phyloP scores from a whole-genome alignment of 2,797 vertebrate species.

The Brotogeris chrysoptera region DNA sequence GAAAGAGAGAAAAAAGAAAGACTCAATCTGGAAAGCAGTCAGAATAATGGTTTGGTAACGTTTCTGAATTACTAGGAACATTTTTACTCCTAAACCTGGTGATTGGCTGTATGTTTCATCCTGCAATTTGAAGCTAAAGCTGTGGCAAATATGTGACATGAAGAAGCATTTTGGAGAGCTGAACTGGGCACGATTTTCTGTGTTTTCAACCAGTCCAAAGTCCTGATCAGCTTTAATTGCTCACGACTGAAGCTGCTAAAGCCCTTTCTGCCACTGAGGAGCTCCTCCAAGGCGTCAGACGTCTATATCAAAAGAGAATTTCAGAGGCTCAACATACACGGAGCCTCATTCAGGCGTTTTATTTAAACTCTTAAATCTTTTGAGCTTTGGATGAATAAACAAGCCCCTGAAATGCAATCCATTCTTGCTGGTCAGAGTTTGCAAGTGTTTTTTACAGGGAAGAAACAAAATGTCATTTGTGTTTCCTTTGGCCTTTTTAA shows the following conservation, averaged over 20 bases:
- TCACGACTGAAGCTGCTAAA: constrained; percentile 66
- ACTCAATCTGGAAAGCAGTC: constrained; percentile 71
- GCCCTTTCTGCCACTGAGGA: constrained; percentile 74
- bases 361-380: constrained; percentile 70
- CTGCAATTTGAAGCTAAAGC: constrained; percentile 49
- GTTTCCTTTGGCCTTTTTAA: constrained; percentile 24
- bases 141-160: constrained; percentile 49
- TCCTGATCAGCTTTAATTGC: constrained; percentile 55
- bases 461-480: constrained; percentile 40
- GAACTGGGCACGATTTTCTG: not conserved
- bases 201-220: constrained; percentile 57
- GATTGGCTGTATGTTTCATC: constrained; percentile 68
- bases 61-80: constrained; percentile 77
- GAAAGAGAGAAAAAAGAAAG: not conserved
- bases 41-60: constrained; percentile 70
- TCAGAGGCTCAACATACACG: constrained; percentile 19
- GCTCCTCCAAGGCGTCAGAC: constrained; percentile 71
- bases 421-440: constrained; percentile 43
- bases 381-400: constrained; percentile 27
- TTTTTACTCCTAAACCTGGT: constrained; percentile 71
- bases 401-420: constrained; percentile 52
- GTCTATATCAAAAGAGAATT: constrained; percentile 72
- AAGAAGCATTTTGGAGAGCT: not conserved
- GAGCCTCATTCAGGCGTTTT: constrained; percentile 40
- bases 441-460: constrained; percentile 34